phyloP scores from a whole-genome alignment of 2,113 vertebrate species.

The Thalassoma bifasciatum region DNA sequence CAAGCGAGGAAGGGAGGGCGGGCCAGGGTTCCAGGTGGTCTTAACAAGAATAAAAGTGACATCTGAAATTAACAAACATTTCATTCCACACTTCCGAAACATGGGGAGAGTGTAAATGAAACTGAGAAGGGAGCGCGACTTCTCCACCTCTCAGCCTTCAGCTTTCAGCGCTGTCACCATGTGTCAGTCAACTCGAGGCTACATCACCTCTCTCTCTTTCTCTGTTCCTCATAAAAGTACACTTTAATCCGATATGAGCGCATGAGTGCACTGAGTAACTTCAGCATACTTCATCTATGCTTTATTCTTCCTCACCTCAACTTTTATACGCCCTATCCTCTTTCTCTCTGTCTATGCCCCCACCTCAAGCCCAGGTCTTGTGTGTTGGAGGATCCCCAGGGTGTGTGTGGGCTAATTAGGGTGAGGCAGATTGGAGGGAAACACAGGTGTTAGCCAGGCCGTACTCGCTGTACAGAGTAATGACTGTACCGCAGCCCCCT shows the following conservation, averaged over 20 bases:
- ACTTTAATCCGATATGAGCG: slow-evolving; percentile 51
- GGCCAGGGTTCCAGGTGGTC: slow-evolving; percentile 65
- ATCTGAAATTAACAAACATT: slow-evolving; percentile 74
- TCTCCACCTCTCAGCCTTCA: slow-evolving; percentile 62
- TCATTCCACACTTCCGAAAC: slow-evolving; percentile 66
- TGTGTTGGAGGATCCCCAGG: slow-evolving; percentile 85
- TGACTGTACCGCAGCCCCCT: slow-evolving; percentile 73
- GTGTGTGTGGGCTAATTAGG: slow-evolving; percentile 98
- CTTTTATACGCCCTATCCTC: slow-evolving; percentile 60
- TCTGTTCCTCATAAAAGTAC: slow-evolving; percentile 27
- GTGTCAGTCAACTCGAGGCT: slow-evolving; percentile 69
- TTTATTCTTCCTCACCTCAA: slow-evolving; percentile 42
- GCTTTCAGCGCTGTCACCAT: slow-evolving; percentile 71
- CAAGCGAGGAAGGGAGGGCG: slow-evolving; percentile 24
- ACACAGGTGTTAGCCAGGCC: slow-evolving; percentile 82
- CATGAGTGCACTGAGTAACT: slow-evolving; percentile 13
- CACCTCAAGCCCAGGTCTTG: slow-evolving; percentile 67
- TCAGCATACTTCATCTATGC: slow-evolving; percentile 9
- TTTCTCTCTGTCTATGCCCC: slow-evolving; percentile 28
- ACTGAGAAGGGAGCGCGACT: slow-evolving; percentile 57
- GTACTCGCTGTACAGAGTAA: slow-evolving; percentile 79
- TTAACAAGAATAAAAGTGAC: slow-evolving; percentile 67
- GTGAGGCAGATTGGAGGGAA: slow-evolving; percentile 88
- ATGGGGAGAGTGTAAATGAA: slow-evolving; percentile 74
- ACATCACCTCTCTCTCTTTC: not conserved